Conservation (phyloP, 2,113 vertebrate genomes). For the Cheirogaleus medius region DNA sequence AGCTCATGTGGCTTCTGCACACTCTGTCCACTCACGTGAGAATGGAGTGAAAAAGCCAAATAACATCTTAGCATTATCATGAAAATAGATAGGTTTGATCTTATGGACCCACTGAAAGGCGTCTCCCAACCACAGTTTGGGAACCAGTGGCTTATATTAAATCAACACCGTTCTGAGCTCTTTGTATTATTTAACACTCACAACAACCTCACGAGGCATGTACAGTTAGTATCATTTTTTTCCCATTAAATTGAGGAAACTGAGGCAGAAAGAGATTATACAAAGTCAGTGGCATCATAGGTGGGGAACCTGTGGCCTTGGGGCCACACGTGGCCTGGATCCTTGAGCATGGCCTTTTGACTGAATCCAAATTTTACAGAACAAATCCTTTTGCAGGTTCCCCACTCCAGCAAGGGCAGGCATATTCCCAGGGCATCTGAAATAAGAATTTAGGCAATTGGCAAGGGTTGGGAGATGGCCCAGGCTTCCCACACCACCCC, state of each 20-base stretch:
- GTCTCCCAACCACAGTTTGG: fast-evolving
- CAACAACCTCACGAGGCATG: not conserved
- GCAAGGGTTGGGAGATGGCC: not conserved
- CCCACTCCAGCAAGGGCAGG: too few species aligned
- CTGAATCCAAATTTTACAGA: too few species aligned
- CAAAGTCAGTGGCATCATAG: not conserved
- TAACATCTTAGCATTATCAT: not conserved
- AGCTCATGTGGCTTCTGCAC: not conserved
- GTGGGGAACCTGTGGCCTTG: too few species aligned
- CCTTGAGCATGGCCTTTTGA: too few species aligned
- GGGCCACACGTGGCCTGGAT: too few species aligned
- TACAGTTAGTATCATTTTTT: not conserved
- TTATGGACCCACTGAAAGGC: not conserved
- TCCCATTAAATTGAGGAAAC: not conserved
- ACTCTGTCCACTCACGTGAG: not conserved
- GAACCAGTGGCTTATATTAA: not conserved
- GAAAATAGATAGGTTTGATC: not conserved
- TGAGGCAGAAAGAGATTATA: not conserved
- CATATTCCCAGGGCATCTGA: not conserved
- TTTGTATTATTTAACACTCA: not conserved
- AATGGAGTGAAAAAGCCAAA: not conserved
- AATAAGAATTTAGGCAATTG: not conserved
- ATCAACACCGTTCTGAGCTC: not conserved
- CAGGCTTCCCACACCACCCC: fast-evolving
- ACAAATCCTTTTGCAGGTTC: too few species aligned